phyloP scores from a whole-genome alignment of 2,888 invertebrate species.

The Oscheius sp. region DNA sequence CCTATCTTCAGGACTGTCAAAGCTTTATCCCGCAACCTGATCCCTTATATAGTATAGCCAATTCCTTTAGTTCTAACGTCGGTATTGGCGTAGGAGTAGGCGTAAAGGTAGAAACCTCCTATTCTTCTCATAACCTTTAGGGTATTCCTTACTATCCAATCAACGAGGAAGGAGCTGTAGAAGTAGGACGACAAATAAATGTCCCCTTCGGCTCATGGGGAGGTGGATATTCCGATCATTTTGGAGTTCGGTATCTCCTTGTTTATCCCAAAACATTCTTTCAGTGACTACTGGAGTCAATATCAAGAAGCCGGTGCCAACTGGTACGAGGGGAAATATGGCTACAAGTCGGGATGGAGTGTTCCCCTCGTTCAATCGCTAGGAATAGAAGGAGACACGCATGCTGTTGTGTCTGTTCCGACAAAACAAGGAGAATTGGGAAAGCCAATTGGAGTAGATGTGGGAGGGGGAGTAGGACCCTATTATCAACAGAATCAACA shows the following conservation, averaged over 20 bases:
- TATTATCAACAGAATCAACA: slow-evolving; percentile 67
- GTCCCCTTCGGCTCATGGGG: slow-evolving; percentile 66
- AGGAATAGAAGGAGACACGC: slow-evolving; percentile 57
- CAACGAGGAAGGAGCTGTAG: slow-evolving; percentile 64
- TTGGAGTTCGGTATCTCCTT: slow-evolving; percentile 50
- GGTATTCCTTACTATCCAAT: slow-evolving; percentile 66
- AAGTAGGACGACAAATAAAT: slow-evolving; percentile 54
- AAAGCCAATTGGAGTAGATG: slow-evolving; percentile 60
- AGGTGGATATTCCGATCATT: slow-evolving; percentile 60
- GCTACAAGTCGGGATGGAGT: slow-evolving; percentile 58
- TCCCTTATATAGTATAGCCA: slow-evolving; percentile 58
- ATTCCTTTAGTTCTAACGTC: slow-evolving; percentile 56
- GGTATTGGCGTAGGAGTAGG: slow-evolving; percentile 21
- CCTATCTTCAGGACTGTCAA: slow-evolving; percentile 49
- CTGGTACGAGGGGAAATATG: slow-evolving; percentile 60
- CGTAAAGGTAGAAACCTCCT: slow-evolving; percentile 15
- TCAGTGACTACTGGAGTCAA: slow-evolving; percentile 65
- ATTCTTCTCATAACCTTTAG: slow-evolving; percentile 32
- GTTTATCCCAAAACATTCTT: not conserved
- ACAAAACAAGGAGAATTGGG: slow-evolving; percentile 56
- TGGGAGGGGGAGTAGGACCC: slow-evolving; percentile 63
- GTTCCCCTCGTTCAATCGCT: slow-evolving; percentile 61
- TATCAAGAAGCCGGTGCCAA: slow-evolving; percentile 59
- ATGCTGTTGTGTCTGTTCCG: slow-evolving; percentile 46
- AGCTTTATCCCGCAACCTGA: slow-evolving; percentile 55